phyloP scores from a whole-genome alignment of 2,113 vertebrate genomes.

The Progne subis region DNA sequence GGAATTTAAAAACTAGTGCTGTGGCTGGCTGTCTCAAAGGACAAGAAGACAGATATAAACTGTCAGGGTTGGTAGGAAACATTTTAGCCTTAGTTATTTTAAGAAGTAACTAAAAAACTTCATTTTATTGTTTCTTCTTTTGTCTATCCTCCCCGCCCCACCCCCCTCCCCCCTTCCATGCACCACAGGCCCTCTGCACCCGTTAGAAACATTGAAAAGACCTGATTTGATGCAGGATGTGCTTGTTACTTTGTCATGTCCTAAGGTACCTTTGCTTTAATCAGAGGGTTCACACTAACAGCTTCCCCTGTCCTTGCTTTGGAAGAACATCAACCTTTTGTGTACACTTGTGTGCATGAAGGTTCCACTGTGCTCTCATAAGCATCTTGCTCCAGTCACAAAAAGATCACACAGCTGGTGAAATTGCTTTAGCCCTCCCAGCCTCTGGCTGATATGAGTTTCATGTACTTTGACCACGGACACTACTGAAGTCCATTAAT shows the following conservation, averaged over 20 bases:
- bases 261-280: background rate
- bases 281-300: background rate
- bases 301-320: background rate
- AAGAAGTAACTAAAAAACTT: background rate
- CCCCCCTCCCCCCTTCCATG: too few species aligned
- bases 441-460: background rate
- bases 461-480: background rate
- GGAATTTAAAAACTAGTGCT: background rate
- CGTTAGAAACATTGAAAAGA: background rate
- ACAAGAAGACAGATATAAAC: background rate
- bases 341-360: background rate
- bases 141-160: rapidly evolving
- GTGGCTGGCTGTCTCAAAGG: background rate
- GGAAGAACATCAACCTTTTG: background rate
- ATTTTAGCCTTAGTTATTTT: background rate
- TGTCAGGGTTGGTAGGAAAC: background rate
- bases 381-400: background rate
- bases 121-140: background rate
- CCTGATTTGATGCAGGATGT: background rate
- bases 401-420: background rate
- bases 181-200: background rate
- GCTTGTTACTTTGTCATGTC: background rate
- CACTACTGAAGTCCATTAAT: background rate
- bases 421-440: conserved; percentile 1
- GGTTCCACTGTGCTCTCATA: background rate